Evolutionary conservation across 2,888 invertebrate species (phyloP).

Genomic region (Aspidiotus rigidus): DNA sequence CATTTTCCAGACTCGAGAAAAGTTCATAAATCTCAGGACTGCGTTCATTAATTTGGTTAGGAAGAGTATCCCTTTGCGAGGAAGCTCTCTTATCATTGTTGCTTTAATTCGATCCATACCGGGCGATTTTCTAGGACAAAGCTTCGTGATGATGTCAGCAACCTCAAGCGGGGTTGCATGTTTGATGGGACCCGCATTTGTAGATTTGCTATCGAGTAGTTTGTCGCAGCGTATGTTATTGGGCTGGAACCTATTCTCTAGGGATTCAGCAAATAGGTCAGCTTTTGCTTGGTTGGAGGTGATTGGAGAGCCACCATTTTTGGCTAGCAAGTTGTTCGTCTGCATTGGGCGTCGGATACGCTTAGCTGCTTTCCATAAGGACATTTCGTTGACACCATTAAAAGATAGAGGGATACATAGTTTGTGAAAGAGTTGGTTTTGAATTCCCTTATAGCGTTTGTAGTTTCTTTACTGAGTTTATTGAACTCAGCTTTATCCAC

Average conservation of each 20-base stretch:
- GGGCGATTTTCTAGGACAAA: neutral
- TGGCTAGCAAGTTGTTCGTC: neutral
- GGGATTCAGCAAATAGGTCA: neutral
- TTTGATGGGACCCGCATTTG: neutral
- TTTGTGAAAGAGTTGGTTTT: too few species aligned
- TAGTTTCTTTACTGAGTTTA: neutral
- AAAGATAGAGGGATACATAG: neutral
- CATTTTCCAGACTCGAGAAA: neutral
- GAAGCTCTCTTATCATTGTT: neutral
- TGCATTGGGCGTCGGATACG: neutral
- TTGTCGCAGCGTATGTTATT: neutral
- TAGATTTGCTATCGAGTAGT: neutral
- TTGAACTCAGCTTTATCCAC: neutral
- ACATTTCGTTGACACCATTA: neutral
- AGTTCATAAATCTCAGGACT: neutral
- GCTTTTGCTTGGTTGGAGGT: neutral
- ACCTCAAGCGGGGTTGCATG: slow-evolving; percentile 2
- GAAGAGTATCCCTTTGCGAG: neutral
- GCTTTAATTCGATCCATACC: neutral
- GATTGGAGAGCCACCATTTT: neutral
- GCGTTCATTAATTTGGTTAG: neutral
- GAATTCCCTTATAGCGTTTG: neutral
- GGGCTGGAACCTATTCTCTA: neutral
- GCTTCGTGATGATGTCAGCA: neutral
- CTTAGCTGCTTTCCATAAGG: neutral